These are phyloP conservation scores for Dryococelus australis DNA, from an alignment of 2,888 invertebrate species.

Conservation along the genomic window DNA sequence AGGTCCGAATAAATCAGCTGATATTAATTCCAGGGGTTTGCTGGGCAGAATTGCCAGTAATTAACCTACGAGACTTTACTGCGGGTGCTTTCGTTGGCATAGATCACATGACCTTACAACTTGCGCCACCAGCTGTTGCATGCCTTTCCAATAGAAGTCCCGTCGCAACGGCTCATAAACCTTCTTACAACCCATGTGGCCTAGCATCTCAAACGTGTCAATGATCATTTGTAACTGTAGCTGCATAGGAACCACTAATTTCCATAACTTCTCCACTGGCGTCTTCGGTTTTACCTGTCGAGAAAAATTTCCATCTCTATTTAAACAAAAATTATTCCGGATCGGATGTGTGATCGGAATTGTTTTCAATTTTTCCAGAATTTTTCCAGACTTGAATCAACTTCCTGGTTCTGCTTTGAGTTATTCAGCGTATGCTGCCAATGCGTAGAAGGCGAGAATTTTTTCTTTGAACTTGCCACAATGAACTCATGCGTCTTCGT, in stretches of 20 bases:
- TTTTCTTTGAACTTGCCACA: too few species aligned
- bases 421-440: too few species aligned
- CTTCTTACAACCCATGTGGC: background rate
- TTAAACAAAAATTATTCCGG: background rate
- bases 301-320: background rate
- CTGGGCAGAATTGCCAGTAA: background rate
- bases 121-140: background rate
- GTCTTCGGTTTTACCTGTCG: rapidly evolving
- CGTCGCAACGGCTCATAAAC: background rate
- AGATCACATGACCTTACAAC: background rate
- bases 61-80: background rate
- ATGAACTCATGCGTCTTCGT: too few species aligned
- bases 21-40: too few species aligned
- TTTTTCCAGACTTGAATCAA: too few species aligned
- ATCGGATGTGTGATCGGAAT: background rate
- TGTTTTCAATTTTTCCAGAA: too few species aligned
- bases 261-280: background rate
- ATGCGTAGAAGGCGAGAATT: too few species aligned
- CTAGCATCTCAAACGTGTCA: background rate
- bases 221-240: background rate
- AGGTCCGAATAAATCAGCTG: background rate
- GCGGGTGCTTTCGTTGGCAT: background rate
- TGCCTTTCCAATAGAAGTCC: background rate
- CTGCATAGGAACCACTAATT: background rate
- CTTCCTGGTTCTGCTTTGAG: too few species aligned